Percentiles rank a stretch among this genome's conserved stretches.
phyloP scores from a whole-genome alignment of 2,888 invertebrate genomes.

The Meghimatium bilineatum region DNA sequence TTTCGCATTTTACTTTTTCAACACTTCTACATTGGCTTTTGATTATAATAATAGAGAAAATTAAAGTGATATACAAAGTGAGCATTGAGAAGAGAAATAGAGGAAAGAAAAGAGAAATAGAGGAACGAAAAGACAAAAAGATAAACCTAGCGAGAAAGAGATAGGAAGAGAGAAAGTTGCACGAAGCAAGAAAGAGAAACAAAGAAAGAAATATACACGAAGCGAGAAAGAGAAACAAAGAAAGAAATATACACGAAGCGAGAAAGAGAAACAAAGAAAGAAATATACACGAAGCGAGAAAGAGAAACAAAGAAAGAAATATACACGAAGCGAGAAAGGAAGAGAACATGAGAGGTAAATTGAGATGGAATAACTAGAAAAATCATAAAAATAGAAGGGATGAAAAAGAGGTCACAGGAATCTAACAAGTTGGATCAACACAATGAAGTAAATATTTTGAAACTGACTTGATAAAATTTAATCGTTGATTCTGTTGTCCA shows the following conservation, averaged over 20 bases:
- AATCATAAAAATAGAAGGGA: too few species aligned
- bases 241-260: background rate
- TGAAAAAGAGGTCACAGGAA: too few species aligned
- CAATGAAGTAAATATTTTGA: too few species aligned
- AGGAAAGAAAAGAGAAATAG: slow-evolving; percentile 16
- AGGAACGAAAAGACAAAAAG: slow-evolving; percentile 15
- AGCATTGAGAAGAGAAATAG: background rate
- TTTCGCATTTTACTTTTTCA: too few species aligned
- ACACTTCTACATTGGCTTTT: too few species aligned
- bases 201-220: background rate
- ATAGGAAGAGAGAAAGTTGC: background rate
- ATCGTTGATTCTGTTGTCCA: too few species aligned
- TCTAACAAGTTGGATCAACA: too few species aligned
- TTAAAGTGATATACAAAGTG: background rate
- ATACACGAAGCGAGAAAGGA: slow-evolving; percentile 1
- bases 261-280: background rate
- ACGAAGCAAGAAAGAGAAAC: slow-evolving; percentile 1
- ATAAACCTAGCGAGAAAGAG: background rate
- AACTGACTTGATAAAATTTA: too few species aligned
- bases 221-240: background rate
- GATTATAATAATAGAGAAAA: too few species aligned
- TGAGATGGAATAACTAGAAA: background rate
- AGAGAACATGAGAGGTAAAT: background rate
- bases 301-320: background rate
- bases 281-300: background rate